Conservation (phyloP, 2,888 invertebrate species). For the Torymus texanus region DNA sequence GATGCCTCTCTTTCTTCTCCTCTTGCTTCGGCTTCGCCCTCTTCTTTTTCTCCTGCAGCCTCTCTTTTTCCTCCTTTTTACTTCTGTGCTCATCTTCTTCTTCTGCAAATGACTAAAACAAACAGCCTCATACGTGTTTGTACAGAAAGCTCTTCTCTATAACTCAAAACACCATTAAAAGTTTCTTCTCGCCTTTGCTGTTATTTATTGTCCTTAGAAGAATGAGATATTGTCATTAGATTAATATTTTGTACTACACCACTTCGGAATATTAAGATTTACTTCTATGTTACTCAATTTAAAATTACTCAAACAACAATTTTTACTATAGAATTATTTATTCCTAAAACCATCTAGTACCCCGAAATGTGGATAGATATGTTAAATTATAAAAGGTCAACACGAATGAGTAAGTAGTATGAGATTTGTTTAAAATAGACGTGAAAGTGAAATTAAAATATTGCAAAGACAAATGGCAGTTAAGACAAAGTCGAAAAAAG, state of each 20-base stretch:
- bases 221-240: conserved; percentile 14
- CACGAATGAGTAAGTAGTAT: conserved; percentile 7
- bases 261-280: too few species aligned
- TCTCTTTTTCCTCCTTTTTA: background rate
- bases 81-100: conserved; percentile 4
- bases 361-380: too few species aligned
- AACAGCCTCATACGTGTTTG: conserved; percentile 29
- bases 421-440: conserved; percentile 28
- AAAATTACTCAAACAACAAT: too few species aligned
- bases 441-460: conserved; percentile 39
- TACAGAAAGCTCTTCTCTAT: conserved; percentile 26
- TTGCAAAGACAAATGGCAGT: conserved; percentile 47
- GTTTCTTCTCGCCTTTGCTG: conserved; percentile 39
- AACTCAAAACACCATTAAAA: conserved; percentile 50
- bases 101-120: conserved; percentile 32
- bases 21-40: background rate
- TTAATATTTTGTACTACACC: background rate
- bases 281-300: too few species aligned
- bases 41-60: background rate
- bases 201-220: conserved; percentile 31
- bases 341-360: too few species aligned
- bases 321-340: too few species aligned
- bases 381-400: conserved; percentile 1
- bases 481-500: conserved; percentile 37
- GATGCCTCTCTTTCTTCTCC: conserved; percentile 32